Percentiles rank a stretch among this genome's conserved stretches.
Conservation (phyloP, 2,888 invertebrate genomes). For the Malacosoma neustria region DNA sequence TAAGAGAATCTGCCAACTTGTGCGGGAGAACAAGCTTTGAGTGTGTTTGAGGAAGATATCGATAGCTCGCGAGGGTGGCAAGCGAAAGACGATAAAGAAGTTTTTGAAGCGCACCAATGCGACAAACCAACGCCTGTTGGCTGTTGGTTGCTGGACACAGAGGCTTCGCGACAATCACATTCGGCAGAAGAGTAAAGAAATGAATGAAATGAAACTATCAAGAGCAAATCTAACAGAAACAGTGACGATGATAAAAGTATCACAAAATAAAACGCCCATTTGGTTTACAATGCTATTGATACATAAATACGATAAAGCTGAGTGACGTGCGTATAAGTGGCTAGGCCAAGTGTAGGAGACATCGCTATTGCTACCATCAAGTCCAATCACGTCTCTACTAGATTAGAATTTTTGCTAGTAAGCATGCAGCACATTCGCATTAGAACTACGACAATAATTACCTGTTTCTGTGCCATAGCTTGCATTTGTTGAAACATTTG, state of each 20-base stretch:
- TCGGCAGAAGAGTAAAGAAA: constrained; percentile 59
- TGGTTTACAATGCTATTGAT: constrained; percentile 42
- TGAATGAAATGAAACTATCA: constrained; percentile 71
- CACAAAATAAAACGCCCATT: constrained; percentile 74
- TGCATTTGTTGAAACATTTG: constrained; percentile 98
- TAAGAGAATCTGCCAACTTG: constrained; percentile 37
- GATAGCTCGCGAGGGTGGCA: constrained; percentile 57
- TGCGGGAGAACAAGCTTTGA: constrained; percentile 61
- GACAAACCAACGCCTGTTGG: constrained; percentile 5
- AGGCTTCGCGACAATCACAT: constrained; percentile 64
- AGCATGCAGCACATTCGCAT: constrained; percentile 30
- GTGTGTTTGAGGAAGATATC: constrained; percentile 52
- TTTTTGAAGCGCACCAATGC: constrained; percentile 55
- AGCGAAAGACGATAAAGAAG: constrained; percentile 52
- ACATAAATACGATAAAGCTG: constrained; percentile 52
- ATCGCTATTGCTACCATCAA: constrained; percentile 29
- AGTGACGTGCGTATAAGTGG: constrained; percentile 51
- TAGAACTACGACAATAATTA: constrained; percentile 51
- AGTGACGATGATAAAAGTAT: constrained; percentile 73
- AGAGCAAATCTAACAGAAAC: constrained; percentile 71
- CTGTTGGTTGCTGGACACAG: constrained; percentile 35
- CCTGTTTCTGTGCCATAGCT: constrained; percentile 97
- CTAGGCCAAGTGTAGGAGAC: constrained; percentile 45
- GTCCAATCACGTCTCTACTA: constrained; percentile 22
- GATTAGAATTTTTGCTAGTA: constrained; percentile 36